Evolutionary conservation across 2,113 vertebrate genomes (phyloP).

Genomic region (Dolichotis patagonum): DNA sequence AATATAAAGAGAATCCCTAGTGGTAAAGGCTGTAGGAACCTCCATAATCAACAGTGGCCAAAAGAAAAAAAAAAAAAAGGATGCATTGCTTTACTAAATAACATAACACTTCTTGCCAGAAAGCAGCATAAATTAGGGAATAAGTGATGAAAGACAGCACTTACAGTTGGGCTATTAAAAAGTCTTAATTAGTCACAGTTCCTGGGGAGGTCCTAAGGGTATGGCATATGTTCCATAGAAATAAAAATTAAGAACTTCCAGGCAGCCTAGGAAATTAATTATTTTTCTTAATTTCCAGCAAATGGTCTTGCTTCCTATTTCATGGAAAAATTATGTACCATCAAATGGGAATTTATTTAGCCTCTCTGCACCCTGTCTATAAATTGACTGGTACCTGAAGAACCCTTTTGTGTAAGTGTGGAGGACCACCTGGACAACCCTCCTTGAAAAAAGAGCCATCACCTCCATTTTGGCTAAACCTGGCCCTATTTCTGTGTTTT

Average conservation of each 20-base stretch:
- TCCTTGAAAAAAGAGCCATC: not conserved
- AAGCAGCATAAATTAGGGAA: conserved; percentile 69
- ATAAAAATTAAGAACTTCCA: conserved; percentile 77
- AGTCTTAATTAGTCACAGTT: conserved; percentile 72
- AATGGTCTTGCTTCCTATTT: not conserved
- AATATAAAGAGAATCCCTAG: not conserved
- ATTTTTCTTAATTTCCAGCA: conserved; percentile 72
- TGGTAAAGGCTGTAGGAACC: not conserved
- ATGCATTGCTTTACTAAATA: conserved; percentile 53
- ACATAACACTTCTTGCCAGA: conserved; percentile 27
- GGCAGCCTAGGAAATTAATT: conserved; percentile 69
- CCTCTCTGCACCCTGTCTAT: not conserved
- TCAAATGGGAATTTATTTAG: not conserved
- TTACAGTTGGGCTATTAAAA: conserved; percentile 71
- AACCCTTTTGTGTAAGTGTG: not conserved
- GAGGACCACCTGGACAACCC: not conserved
- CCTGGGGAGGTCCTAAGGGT: conserved; percentile 60
- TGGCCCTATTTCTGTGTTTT: not conserved
- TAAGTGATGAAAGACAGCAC: conserved; percentile 63
- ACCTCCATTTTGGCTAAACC: not conserved
- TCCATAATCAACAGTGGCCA: not conserved
- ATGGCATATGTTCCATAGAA: conserved; percentile 68
- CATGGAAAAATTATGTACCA: conserved; percentile 47
- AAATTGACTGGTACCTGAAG: no score
- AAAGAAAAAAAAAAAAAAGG: not conserved